phyloP scores from a whole-genome alignment of 2,888 invertebrate species.

The Hipparchia semele region DNA sequence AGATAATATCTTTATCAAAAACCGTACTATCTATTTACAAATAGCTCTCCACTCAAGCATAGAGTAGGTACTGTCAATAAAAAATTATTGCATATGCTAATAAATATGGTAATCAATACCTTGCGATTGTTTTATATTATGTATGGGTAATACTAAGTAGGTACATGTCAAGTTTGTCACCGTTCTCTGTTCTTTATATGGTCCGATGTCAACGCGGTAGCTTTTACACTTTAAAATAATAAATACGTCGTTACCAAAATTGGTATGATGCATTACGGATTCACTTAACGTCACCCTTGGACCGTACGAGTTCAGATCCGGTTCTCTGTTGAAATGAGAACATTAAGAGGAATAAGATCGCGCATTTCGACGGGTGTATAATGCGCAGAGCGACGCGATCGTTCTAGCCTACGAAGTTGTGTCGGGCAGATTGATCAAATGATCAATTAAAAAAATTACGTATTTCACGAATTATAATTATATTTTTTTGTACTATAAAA shows the following conservation, averaged over 20 bases:
- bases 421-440: background rate
- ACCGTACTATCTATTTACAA: background rate
- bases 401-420: background rate
- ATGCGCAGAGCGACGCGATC: background rate
- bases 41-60: background rate
- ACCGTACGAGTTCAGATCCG: slow-evolving; percentile 44
- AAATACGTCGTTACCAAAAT: slow-evolving; percentile 44
- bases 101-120: slow-evolving; percentile 11
- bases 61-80: background rate
- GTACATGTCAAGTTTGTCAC: slow-evolving; percentile 31
- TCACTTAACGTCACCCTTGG: slow-evolving; percentile 47
- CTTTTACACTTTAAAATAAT: slow-evolving; percentile 43
- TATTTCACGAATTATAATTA: no score
- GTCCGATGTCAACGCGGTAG: slow-evolving; percentile 40
- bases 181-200: slow-evolving; percentile 37
- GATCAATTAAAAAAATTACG: background rate
- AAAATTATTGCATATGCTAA: slow-evolving; percentile 1
- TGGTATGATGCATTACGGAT: slow-evolving; percentile 44
- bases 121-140: slow-evolving; percentile 6
- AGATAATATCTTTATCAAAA: slow-evolving; percentile 39
- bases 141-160: slow-evolving; percentile 6
- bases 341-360: slow-evolving; percentile 56
- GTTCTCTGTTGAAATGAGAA: slow-evolving; percentile 51
- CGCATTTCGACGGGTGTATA: slow-evolving; percentile 52
- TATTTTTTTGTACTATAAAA: no score